Base-by-base conservation (phyloP, 2,113 vertebrate species). In the Sturnus vulgaris region DNA sequence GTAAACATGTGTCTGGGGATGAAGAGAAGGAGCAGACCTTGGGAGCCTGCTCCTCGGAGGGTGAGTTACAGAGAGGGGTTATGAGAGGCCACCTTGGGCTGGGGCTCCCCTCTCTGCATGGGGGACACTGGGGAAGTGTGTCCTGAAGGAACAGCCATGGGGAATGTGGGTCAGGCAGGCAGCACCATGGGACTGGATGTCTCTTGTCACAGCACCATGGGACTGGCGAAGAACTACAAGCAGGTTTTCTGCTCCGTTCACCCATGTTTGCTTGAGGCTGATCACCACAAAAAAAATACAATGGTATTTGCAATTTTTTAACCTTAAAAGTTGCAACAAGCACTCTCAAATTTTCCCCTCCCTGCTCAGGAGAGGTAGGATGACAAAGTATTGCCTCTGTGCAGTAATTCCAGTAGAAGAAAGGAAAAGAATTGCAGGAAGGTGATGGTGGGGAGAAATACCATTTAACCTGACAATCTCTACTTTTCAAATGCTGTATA, bases 1-100 rank as follows among this genome's bases (percentile, higher is more conserved):
- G 93, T 93, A 95, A 96, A 97, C 94, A 95, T 59, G 79, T 92
- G 94, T 96, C 96, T 92, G 87, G 79, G 55, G 75, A 77, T 0
- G 76, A 68, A 95, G 93, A 96, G 90, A 95, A 96, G 92, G 88
- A 90, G 95, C 93, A 94, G 93, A 93, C 56, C 64, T 88, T 42
- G 91, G 50, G 87, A 94, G 68, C 28, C 71, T 83, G 80, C 33
- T 93, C 59, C 47, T 33, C 8, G 27, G 69, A 94, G 56, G 56
- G 55, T 3, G 9, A 92, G 79, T 68, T 90, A 63, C 71, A 66
- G 71, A 24, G 22, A 11, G 33, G 37, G 82, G 85, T 56, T 81
- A 73, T 27, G 61, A 82, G 59, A 85, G 85, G 90, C 57, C 44
- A 55, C 22, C 11, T 53, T 2, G 3, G 63, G 59, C 49, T 61